Percentiles rank a stretch among this genome's conserved stretches.
phyloP scores from a whole-genome alignment of 2,113 vertebrate genomes.

The Corvus cornix region DNA sequence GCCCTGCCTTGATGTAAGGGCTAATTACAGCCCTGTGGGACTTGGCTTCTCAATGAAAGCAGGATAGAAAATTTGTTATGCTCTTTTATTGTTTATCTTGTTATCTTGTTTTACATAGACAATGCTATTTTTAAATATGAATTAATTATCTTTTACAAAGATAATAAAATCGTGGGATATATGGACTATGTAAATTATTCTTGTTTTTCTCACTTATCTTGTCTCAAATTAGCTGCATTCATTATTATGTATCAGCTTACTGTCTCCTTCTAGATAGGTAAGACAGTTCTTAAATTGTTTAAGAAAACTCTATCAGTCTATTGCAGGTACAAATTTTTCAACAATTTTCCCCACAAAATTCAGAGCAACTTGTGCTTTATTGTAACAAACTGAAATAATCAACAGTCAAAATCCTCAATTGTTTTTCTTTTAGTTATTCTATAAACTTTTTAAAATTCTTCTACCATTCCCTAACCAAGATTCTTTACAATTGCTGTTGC shows the following conservation, averaged over 20 bases:
- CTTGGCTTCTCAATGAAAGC: background rate
- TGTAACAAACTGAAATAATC: background rate
- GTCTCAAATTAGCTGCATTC: slow-evolving; percentile 15
- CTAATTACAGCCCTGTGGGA: background rate
- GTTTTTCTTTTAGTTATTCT: background rate
- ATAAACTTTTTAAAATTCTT: background rate
- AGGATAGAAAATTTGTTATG: background rate
- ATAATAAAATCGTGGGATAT: background rate
- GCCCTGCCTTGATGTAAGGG: background rate
- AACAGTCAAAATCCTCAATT: background rate
- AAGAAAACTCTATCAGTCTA: background rate
- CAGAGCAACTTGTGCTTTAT: background rate
- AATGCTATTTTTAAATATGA: background rate
- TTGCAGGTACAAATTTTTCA: background rate
- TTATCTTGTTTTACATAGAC: background rate
- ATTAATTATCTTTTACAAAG: background rate
- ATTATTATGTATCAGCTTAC: background rate
- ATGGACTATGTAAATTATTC: background rate
- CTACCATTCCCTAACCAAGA: background rate
- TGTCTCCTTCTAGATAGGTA: background rate
- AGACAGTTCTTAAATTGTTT: background rate
- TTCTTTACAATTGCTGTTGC: background rate
- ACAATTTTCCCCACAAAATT: background rate
- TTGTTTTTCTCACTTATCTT: slow-evolving; percentile 9
- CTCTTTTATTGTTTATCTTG: background rate